Conservation (phyloP, 1,140 invertebrate species). For the Aphelenchoides avenae region DNA sequence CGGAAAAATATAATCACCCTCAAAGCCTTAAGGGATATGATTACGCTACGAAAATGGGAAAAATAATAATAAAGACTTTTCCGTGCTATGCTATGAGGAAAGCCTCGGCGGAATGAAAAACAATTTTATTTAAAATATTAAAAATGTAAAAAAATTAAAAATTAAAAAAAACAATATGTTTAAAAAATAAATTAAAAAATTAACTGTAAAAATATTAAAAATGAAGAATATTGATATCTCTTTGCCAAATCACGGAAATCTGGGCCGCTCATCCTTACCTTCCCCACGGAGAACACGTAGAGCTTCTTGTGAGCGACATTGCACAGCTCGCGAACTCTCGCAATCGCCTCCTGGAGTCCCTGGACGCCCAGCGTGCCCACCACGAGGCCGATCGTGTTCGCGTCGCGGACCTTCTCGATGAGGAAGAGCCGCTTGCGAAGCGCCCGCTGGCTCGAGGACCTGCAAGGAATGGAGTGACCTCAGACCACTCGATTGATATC, state of each 20-base stretch:
- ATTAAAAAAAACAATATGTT: not conserved
- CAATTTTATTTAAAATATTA: constrained; percentile 1
- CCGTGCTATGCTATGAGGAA: not conserved
- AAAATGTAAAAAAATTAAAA: not conserved
- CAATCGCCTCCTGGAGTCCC: constrained; percentile 31
- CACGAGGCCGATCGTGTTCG: constrained; percentile 44
- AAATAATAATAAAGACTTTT: too few relatives aligned
- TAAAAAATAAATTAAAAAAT: not conserved
- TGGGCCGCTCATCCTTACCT: constrained; percentile 24
- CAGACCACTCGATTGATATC: constrained; percentile 6
- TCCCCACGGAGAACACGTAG: constrained; percentile 50
- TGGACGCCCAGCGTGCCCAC: constrained; percentile 43
- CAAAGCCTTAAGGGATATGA: too few relatives aligned
- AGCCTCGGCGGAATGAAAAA: not conserved
- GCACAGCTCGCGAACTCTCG: constrained; percentile 36
- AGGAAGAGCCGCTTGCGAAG: constrained; percentile 42
- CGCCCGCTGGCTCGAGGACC: constrained; percentile 13
- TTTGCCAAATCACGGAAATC: not conserved
- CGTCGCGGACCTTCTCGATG: constrained; percentile 48
- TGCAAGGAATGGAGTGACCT: constrained; percentile 26
- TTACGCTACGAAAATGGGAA: too few relatives aligned
- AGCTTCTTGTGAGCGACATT: constrained; percentile 42
- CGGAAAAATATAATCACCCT: too few relatives aligned
- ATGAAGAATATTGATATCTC: not conserved
- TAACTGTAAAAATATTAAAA: not conserved